phyloP scores from a whole-genome alignment of 2,113 vertebrate species.

The Oxyruncus cristatus region DNA sequence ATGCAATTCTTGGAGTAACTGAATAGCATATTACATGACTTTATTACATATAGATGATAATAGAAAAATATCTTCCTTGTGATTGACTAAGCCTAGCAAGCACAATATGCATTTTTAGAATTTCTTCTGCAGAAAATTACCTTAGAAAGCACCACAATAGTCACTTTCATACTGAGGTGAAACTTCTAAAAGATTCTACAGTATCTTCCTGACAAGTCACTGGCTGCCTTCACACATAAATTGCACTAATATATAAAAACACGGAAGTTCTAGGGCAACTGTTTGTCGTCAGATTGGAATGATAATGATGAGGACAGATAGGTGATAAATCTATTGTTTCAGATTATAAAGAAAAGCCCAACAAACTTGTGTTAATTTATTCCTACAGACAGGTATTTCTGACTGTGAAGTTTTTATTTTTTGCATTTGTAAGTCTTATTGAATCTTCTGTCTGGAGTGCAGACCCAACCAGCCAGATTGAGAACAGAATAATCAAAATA shows the following conservation, averaged over 20 bases:
- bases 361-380: constrained; percentile 3
- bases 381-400: background rate
- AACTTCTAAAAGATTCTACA: constrained; percentile 26
- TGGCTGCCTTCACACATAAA: constrained; percentile 41
- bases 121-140: constrained; percentile 8
- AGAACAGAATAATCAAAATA: background rate
- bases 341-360: background rate
- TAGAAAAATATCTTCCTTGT: background rate
- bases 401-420: constrained; percentile 20
- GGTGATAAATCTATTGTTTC: constrained; percentile 8
- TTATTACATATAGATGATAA: background rate
- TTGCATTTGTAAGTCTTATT: background rate
- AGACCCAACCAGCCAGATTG: background rate
- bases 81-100: background rate
- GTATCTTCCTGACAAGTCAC: constrained; percentile 33
- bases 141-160: background rate
- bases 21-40: background rate
- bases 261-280: constrained; percentile 52
- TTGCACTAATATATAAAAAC: constrained; percentile 24
- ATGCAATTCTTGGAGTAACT: background rate
- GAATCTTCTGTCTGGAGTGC: background rate
- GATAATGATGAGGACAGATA: constrained; percentile 45
- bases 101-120: background rate
- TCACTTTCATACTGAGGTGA: background rate
- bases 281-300: constrained; percentile 64